Percentiles rank a stretch among this genome's conserved stretches.
Evolutionary conservation across 2,113 vertebrate species (phyloP).

Genomic region (Crotalus helleri): DNA sequence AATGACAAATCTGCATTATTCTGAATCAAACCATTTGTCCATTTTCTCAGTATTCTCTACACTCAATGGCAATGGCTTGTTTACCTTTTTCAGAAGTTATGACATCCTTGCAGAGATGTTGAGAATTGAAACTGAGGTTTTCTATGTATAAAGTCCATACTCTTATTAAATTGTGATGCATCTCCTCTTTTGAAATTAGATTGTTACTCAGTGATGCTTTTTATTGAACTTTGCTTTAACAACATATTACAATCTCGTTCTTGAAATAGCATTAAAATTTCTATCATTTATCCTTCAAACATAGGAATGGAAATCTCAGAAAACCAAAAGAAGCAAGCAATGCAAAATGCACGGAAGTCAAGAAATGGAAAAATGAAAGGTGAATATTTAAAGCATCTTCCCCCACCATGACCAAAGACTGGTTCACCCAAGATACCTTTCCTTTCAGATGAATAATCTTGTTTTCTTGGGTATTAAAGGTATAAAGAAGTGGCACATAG

Average conservation of each 20-base stretch:
- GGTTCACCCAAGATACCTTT: not conserved
- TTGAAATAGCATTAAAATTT: conserved; percentile 19
- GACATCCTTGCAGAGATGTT: not conserved
- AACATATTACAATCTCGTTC: conserved; percentile 5
- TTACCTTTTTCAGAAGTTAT: not conserved
- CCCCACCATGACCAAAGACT: not conserved
- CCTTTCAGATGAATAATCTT: not conserved
- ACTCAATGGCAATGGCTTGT: not conserved
- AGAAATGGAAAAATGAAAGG: conserved; percentile 91
- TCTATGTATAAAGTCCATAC: not conserved
- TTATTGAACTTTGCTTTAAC: conserved; percentile 6
- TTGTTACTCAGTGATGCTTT: not conserved
- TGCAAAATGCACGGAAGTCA: conserved; percentile 86
- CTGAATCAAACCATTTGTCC: not conserved
- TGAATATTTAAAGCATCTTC: conserved; percentile 54
- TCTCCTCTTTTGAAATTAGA: not conserved
- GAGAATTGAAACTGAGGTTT: not conserved
- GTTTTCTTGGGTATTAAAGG: not conserved
- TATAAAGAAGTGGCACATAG: not conserved
- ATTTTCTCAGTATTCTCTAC: not conserved
- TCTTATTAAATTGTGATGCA: not conserved
- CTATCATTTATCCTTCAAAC: conserved; percentile 39
- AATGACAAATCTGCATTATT: not conserved
- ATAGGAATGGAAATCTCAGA: conserved; percentile 94
- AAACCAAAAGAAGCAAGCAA: conserved; percentile 90